A percentile compares a stretch with the other conserved stretches of the same genome.
These are phyloP conservation scores for Siniperca obscura DNA, from an alignment of 2,797 vertebrate species.

Conservation along the genomic window DNA sequence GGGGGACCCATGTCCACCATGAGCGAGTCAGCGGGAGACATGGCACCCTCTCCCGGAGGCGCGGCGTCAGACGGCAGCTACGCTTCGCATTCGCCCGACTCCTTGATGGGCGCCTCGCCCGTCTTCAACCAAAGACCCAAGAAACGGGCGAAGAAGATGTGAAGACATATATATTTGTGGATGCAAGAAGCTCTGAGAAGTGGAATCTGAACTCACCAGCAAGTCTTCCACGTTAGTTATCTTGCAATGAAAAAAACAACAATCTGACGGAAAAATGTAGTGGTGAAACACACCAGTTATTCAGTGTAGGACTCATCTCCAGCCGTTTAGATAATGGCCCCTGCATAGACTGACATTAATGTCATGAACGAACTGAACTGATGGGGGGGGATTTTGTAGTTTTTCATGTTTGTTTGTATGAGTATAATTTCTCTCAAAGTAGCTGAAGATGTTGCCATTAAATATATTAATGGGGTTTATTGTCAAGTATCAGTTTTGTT, in stretches of 20 bases:
- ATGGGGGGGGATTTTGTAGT: slow-evolving; percentile 37
- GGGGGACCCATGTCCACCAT: slow-evolving; percentile 96
- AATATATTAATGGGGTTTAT: slow-evolving; percentile 30
- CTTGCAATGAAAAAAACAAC: not conserved
- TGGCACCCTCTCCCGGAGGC: slow-evolving; percentile 89
- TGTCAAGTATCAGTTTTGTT: slow-evolving; percentile 9
- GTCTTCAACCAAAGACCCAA: slow-evolving; percentile 96
- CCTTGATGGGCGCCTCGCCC: slow-evolving; percentile 93
- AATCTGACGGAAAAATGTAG: not conserved
- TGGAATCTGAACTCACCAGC: slow-evolving; percentile 11
- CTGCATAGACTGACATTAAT: not conserved
- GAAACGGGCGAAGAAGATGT: slow-evolving; percentile 95
- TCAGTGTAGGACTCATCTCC: not conserved
- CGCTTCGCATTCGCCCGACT: slow-evolving; percentile 94
- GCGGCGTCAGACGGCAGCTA: slow-evolving; percentile 93
- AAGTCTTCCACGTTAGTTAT: not conserved
- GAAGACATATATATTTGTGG: slow-evolving; percentile 39
- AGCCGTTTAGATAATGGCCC: not conserved
- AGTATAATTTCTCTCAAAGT: slow-evolving; percentile 15
- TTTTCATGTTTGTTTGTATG: slow-evolving; percentile 33
- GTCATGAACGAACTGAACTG: slow-evolving; percentile 16
- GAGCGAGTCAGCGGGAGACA: slow-evolving; percentile 91
- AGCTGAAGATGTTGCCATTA: slow-evolving; percentile 18
- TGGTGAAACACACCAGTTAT: not conserved
- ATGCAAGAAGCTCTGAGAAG: not conserved